These are phyloP conservation scores for Odontesthes bonariensis DNA, from an alignment of 2,113 vertebrate genomes.

Conservation along the genomic window DNA sequence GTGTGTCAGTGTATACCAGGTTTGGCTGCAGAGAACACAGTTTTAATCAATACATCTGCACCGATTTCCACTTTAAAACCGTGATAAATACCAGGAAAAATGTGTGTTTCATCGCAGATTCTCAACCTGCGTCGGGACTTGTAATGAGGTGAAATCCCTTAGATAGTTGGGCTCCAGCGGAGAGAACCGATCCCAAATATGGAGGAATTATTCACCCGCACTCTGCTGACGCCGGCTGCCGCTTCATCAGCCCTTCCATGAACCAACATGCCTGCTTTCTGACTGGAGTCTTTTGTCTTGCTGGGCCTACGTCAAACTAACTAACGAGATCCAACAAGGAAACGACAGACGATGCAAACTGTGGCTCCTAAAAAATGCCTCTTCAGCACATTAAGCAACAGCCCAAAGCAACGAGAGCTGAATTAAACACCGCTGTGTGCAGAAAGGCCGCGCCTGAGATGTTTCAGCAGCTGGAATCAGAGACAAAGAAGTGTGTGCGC, in stretches of 20 bases:
- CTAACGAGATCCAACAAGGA: neutral
- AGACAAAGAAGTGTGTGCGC: neutral
- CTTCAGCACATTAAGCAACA: neutral
- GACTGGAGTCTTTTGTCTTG: neutral
- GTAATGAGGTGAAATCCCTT: neutral
- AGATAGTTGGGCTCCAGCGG: neutral
- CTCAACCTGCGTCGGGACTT: no score
- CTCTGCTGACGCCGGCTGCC: conserved; percentile 1
- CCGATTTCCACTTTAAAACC: no score
- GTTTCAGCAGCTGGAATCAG: neutral
- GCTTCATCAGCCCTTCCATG: neutral
- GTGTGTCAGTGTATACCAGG: neutral
- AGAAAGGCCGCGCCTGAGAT: neutral
- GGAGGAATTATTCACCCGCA: conserved; percentile 9
- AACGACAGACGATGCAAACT: neutral
- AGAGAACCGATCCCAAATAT: conserved; percentile 13
- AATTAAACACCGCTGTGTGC: neutral
- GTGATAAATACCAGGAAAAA: no score
- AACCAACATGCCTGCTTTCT: conserved; percentile 1
- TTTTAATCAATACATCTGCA: neutral
- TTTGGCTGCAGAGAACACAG: neutral
- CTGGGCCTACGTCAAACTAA: neutral
- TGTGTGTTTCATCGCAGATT: neutral
- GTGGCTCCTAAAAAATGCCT: no score
- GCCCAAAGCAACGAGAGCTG: neutral